phyloP scores from a whole-genome alignment of 2,797 vertebrate genomes.

The Lacerta viridis region DNA sequence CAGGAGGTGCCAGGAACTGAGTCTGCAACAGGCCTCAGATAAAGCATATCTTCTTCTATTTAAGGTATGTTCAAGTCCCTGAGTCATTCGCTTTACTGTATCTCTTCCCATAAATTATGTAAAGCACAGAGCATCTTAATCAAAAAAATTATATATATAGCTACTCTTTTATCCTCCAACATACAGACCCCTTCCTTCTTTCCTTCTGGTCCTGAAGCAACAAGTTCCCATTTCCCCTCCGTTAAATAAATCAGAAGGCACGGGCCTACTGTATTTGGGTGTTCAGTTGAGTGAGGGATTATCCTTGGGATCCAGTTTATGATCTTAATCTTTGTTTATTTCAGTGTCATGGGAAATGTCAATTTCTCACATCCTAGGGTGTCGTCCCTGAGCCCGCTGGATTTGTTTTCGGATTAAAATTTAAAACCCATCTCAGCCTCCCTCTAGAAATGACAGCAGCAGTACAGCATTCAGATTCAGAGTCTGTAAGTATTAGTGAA shows the following conservation, averaged over 20 bases:
- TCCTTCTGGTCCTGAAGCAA: neutral
- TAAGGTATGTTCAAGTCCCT: too few species aligned
- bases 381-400: neutral
- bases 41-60: neutral
- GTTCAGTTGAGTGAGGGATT: neutral
- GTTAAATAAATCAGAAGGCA: neutral
- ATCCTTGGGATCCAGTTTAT: neutral
- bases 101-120: neutral
- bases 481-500: neutral
- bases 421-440: neutral
- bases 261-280: neutral
- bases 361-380: neutral
- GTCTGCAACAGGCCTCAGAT: neutral
- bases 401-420: neutral
- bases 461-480: neutral
- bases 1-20: too few species aligned
- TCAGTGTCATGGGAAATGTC: neutral
- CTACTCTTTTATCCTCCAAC: neutral
- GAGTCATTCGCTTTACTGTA: neutral
- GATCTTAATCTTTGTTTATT: neutral
- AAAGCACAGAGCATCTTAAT: neutral
- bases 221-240: neutral
- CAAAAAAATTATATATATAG: neutral
- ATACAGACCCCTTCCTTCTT: neutral
- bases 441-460: neutral